Conservation (phyloP, 2,888 invertebrate species). For the Ornithoptera priamus region DNA sequence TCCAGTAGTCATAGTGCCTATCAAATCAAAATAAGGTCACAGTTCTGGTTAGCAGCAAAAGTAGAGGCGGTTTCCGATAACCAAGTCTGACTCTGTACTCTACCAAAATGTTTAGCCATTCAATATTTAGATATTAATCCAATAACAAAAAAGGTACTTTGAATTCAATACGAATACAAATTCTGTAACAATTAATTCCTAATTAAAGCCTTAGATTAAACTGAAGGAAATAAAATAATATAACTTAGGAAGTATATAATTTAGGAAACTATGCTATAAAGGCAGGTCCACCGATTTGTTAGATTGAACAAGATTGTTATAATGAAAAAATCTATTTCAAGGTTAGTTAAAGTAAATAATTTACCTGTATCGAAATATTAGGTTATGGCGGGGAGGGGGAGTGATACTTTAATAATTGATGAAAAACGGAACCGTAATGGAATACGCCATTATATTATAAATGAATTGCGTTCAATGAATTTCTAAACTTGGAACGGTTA, state of each 20-base stretch:
- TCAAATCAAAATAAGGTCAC: too few relatives aligned
- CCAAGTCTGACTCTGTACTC: too few relatives aligned
- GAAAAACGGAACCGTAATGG: not conserved
- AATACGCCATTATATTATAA: not conserved
- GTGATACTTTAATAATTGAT: not conserved
- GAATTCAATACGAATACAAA: not conserved
- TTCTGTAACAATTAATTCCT: not conserved
- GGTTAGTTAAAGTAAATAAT: not conserved
- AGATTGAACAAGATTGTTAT: not conserved
- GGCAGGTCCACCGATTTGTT: too few relatives aligned
- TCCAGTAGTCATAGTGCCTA: too few relatives aligned
- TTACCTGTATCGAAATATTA: not conserved
- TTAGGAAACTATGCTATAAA: not conserved
- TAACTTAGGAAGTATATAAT: not conserved
- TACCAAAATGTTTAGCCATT: too few relatives aligned
- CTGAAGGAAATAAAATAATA: not conserved
- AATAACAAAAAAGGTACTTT: too few relatives aligned
- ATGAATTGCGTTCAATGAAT: not conserved
- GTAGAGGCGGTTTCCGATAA: too few relatives aligned
- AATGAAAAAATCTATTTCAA: not conserved
- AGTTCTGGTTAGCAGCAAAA: too few relatives aligned
- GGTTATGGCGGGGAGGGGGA: not conserved
- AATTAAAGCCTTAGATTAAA: not conserved
- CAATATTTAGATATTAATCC: too few relatives aligned
- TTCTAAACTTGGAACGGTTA: not conserved